Evolutionary conservation across 1,140 invertebrate genomes (phyloP).

Genomic region (Callitettix versicolor): DNA sequence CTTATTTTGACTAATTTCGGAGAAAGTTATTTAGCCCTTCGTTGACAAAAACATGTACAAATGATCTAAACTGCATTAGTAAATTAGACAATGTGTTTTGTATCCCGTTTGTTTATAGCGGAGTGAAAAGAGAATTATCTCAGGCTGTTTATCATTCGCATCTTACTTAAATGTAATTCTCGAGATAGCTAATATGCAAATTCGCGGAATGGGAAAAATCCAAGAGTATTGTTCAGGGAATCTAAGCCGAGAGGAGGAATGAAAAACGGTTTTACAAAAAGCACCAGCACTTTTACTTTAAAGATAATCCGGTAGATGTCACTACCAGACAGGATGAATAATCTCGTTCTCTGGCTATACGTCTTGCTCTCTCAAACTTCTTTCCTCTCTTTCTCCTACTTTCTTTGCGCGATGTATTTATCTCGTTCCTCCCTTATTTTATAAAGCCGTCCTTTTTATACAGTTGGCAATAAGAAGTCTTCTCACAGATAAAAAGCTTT

Average conservation of each 20-base stretch:
- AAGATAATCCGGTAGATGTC: slow-evolving; percentile 7
- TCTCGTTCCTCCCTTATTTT: too few species aligned
- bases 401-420: too few species aligned
- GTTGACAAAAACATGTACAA: too few species aligned
- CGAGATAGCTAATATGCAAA: slow-evolving; percentile 10
- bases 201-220: slow-evolving; percentile 7
- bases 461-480: too few species aligned
- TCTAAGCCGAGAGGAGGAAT: background rate
- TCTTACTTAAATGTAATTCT: slow-evolving; percentile 8
- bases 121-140: too few species aligned
- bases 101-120: too few species aligned
- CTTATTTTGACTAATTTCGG: too few species aligned
- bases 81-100: too few species aligned
- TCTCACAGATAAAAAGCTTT: too few species aligned
- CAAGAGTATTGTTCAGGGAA: slow-evolving; percentile 1
- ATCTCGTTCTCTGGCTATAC: background rate
- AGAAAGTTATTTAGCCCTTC: too few species aligned
- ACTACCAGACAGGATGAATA: slow-evolving; percentile 8
- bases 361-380: background rate
- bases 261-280: slow-evolving; percentile 9
- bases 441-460: too few species aligned
- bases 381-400: background rate
- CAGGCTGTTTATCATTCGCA: background rate
- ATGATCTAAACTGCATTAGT: too few species aligned
- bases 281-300: slow-evolving; percentile 2